Evolutionary conservation across 2,888 invertebrate genomes (phyloP).

Genomic region (Sipha maydis): DNA sequence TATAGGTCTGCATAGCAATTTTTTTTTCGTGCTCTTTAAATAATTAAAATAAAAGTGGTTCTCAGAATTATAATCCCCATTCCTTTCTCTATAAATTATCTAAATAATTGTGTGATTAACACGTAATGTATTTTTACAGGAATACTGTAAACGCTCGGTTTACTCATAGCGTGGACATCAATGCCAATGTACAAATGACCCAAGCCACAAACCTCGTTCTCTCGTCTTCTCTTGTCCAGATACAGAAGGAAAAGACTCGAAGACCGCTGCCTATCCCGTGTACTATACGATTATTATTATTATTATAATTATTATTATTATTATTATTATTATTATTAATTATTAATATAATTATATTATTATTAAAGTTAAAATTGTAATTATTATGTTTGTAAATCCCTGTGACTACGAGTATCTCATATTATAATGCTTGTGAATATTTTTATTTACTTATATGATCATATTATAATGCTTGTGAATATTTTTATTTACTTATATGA

Average conservation of each 20-base stretch:
- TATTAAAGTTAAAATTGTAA: slow-evolving; percentile 25
- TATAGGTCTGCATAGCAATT: neutral
- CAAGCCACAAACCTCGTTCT: neutral
- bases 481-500: slow-evolving; percentile 39
- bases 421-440: slow-evolving; percentile 57
- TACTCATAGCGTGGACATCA: neutral
- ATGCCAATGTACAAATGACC: neutral
- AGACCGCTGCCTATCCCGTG: slow-evolving; percentile 41
- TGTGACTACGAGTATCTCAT: slow-evolving; percentile 59
- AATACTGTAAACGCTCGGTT: neutral
- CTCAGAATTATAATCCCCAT: too few species aligned
- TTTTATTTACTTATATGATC: slow-evolving; percentile 32
- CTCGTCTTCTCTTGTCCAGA: neutral
- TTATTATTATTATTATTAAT: slow-evolving; percentile 35
- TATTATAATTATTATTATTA: slow-evolving; percentile 37
- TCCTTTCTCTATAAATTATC: too few species aligned
- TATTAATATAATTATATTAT: slow-evolving; percentile 34
- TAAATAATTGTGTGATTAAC: neutral
- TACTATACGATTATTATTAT: slow-evolving; percentile 55
- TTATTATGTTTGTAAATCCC: slow-evolving; percentile 32
- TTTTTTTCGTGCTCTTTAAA: neutral
- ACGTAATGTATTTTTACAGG: slow-evolving; percentile 3
- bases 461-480: slow-evolving; percentile 58
- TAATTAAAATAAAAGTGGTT: too few species aligned
- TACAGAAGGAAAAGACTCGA: neutral